A percentile compares a stretch with the other conserved stretches of the same genome.
Conservation (phyloP, 2,888 invertebrate genomes). For the Limenitis camilla region DNA sequence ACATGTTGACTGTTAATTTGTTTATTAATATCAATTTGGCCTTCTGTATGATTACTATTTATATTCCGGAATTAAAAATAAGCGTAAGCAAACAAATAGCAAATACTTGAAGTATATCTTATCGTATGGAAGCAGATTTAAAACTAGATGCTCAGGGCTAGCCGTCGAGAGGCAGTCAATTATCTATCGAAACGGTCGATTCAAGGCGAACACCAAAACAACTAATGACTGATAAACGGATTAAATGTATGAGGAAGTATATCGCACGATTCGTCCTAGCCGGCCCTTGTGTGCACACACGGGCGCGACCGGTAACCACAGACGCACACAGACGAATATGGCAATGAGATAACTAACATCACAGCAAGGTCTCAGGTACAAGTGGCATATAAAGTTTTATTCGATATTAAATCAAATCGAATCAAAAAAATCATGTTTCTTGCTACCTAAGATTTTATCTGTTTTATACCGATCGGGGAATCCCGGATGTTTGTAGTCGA, state of each 20-base stretch:
- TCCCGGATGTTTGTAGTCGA: too few relatives aligned
- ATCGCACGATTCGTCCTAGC: slow-evolving; percentile 60
- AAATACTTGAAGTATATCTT: too few relatives aligned
- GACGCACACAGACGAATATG: slow-evolving; percentile 33
- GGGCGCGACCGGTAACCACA: slow-evolving; percentile 19
- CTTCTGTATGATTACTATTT: not conserved
- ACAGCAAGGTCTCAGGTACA: slow-evolving; percentile 63
- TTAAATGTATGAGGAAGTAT: slow-evolving; percentile 61
- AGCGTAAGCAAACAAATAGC: slow-evolving; percentile 1
- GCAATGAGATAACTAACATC: slow-evolving; percentile 70
- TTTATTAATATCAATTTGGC: slow-evolving; percentile 4
- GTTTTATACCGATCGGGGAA: not conserved
- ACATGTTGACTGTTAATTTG: slow-evolving; percentile 1
- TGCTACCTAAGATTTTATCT: too few relatives aligned
- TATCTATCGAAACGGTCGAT: slow-evolving; percentile 32
- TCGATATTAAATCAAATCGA: not conserved
- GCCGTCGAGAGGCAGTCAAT: slow-evolving; percentile 21
- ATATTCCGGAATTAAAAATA: slow-evolving; percentile 6
- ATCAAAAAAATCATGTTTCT: too few relatives aligned
- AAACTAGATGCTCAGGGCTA: slow-evolving; percentile 20
- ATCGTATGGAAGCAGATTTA: slow-evolving; percentile 1
- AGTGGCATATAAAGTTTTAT: slow-evolving; percentile 37
- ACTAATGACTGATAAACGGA: slow-evolving; percentile 53
- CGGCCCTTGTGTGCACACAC: slow-evolving; percentile 47
- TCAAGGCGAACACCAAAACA: slow-evolving; percentile 55